Evolutionary conservation across 2,888 invertebrate species (phyloP).

Genomic region (Acanthoscelides obtectus): DNA sequence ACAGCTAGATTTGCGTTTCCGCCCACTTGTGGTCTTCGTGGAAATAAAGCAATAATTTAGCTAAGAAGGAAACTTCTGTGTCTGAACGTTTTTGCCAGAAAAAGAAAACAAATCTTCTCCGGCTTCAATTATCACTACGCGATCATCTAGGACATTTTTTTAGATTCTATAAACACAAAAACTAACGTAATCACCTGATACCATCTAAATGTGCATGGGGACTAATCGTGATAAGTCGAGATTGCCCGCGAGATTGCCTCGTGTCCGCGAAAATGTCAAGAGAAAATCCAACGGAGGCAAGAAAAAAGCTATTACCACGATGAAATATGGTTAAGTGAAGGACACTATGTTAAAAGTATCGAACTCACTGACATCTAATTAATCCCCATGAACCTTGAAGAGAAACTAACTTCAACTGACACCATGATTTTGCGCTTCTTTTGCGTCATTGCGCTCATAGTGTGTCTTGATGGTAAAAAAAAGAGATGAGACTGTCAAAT

Average conservation of each 20-base stretch:
- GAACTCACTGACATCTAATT: not conserved
- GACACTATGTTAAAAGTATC: not conserved
- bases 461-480: not conserved
- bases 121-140: too few relatives aligned
- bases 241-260: not conserved
- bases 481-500: not conserved
- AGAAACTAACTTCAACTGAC: not conserved
- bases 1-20: too few relatives aligned
- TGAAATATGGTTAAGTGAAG: not conserved
- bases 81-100: too few relatives aligned
- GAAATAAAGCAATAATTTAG: too few relatives aligned
- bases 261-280: not conserved
- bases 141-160: too few relatives aligned
- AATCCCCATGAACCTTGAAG: not conserved
- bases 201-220: not conserved
- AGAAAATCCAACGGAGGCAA: not conserved
- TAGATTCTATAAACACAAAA: too few relatives aligned
- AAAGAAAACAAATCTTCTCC: too few relatives aligned
- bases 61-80: too few relatives aligned
- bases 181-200: not conserved
- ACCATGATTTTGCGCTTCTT: not conserved
- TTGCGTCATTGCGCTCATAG: not conserved
- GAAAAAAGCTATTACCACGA: not conserved
- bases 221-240: not conserved
- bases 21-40: too few relatives aligned